Conservation (phyloP, 2,113 vertebrate genomes). For the Sapayoa aenigma region DNA sequence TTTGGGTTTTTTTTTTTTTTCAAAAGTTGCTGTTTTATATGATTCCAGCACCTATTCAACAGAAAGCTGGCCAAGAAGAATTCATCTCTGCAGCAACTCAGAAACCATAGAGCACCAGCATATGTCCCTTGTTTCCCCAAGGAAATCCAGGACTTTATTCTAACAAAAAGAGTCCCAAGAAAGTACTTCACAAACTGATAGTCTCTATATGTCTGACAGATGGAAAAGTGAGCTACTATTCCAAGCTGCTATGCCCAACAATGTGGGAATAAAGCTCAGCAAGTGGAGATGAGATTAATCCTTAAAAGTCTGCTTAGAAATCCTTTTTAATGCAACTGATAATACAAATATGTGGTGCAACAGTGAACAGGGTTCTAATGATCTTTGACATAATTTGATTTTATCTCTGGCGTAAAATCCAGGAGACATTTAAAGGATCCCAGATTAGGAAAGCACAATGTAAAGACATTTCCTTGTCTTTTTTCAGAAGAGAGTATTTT, state of each 20-base stretch:
- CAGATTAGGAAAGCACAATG: not conserved
- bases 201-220: slow-evolving; percentile 35
- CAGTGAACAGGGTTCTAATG: not conserved
- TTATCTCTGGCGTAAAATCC: not conserved
- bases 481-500: not conserved
- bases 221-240: slow-evolving; percentile 21
- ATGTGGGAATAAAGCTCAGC: not conserved
- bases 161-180: slow-evolving; percentile 14
- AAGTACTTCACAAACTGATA: slow-evolving; percentile 41
- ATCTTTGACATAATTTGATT: not conserved
- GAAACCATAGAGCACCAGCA: slow-evolving; percentile 34
- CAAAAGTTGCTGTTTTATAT: slow-evolving; percentile 52
- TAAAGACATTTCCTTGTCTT: not conserved
- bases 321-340: not conserved
- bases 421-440: not conserved
- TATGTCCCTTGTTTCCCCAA: slow-evolving; percentile 54
- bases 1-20: not conserved
- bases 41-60: slow-evolving; percentile 60
- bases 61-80: slow-evolving; percentile 59
- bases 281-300: not conserved
- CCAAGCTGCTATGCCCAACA: not conserved
- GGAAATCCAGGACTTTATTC: slow-evolving; percentile 57
- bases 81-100: slow-evolving; percentile 14
- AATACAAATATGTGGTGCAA: not conserved
- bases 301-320: not conserved